Conservation (phyloP, 2,113 vertebrate species). For the Zapornia atra region DNA sequence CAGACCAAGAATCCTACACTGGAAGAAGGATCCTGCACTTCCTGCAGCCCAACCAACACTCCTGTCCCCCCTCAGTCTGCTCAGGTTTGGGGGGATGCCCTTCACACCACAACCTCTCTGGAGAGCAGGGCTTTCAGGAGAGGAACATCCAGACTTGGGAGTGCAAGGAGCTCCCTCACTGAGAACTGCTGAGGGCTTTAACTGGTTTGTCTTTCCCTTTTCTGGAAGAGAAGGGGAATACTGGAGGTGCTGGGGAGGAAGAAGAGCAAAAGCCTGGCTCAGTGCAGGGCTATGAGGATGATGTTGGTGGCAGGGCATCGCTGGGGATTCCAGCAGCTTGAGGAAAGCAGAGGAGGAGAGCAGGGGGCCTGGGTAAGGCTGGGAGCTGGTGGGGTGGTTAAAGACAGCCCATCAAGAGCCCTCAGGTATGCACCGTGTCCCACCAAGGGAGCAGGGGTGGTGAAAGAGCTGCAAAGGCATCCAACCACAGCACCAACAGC, state of each 20-base stretch:
- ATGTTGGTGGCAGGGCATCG: background rate
- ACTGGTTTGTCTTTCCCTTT: background rate
- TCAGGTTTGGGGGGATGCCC: background rate
- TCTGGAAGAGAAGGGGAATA: background rate
- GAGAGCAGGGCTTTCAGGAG: background rate
- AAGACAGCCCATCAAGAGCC: background rate
- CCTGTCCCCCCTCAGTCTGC: background rate
- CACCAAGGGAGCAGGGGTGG: rapidly evolving
- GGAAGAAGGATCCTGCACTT: background rate
- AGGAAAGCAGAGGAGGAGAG: background rate
- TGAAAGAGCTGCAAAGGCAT: background rate
- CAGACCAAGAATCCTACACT: background rate
- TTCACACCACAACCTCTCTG: background rate
- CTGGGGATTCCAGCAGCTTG: background rate
- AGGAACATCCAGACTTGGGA: background rate
- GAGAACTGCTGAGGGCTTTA: background rate
- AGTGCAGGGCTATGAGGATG: background rate
- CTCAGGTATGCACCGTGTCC: background rate
- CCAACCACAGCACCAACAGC: background rate
- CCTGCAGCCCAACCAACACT: background rate
- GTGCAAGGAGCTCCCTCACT: background rate
- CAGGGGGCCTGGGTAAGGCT: background rate
- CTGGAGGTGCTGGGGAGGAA: background rate
- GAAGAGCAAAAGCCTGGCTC: background rate
- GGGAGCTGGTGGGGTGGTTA: background rate